phyloP scores from a whole-genome alignment of 1,140 invertebrate species.

The Drosophila oshimai region DNA sequence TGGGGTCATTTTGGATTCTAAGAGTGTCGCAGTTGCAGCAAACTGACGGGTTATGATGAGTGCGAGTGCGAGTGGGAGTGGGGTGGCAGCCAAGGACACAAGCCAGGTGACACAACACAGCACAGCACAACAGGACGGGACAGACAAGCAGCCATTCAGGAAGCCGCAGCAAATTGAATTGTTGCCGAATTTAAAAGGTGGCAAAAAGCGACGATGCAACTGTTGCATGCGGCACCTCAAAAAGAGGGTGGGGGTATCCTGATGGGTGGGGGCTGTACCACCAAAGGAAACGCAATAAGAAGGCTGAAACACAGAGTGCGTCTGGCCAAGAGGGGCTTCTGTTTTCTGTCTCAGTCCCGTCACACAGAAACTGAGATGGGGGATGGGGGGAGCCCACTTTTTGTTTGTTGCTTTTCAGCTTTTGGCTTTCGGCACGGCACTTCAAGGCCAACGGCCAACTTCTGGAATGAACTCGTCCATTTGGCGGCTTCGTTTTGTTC shows the following conservation, averaged over 20 bases:
- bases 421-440: no score
- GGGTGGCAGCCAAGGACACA: background rate
- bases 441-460: constrained; percentile 48
- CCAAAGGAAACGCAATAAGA: constrained; percentile 25
- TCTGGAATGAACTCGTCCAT: constrained; percentile 10
- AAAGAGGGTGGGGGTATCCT: background rate
- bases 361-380: no score
- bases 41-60: background rate
- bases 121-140: no score
- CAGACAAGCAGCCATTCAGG: background rate
- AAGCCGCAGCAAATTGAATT: constrained; percentile 37
- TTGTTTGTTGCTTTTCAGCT: constrained; percentile 33
- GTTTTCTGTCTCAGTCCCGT: background rate
- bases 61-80: no score
- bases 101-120: no score
- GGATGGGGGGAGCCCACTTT: no score
- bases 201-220: constrained; percentile 29
- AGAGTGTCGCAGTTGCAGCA: constrained; percentile 9
- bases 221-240: constrained; percentile 12
- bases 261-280: background rate
- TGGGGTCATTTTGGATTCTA: constrained; percentile 34
- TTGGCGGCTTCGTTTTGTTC: constrained; percentile 3
- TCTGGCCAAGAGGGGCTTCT: no score
- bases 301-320: background rate
- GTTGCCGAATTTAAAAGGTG: constrained; percentile 41